Evolutionary conservation across 2,888 invertebrate species (phyloP), one percentile per base, ranked within the genome.

Genomic region (Mamestra brassicae): DNA sequence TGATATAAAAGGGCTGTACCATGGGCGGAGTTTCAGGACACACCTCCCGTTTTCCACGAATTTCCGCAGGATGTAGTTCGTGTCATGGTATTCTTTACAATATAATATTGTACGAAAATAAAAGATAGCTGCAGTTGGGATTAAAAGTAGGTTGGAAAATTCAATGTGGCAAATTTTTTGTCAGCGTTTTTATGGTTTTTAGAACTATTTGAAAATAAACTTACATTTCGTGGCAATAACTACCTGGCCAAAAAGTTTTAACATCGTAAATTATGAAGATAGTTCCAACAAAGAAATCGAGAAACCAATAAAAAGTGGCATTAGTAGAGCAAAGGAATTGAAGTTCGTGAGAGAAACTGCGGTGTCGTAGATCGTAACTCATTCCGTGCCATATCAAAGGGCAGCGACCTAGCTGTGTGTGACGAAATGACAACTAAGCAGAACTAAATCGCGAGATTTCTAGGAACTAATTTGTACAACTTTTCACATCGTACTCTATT

Each of bases 261-360:
- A 45, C 3, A 13, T 10, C 17, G 36, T 38, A 26, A 73, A 54
- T 61, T 54, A n/a, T 15, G 15, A 42, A 57, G 1, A 60, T 38
- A 65, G 45, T 52, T 60, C 13, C 45, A 34, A 58, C 52, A 55
- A 47, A 47, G 7, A 42, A 26, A 69, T 13, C 47, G 38, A 45
- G 3, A 54, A 54, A 76, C 6, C 2, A 17, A 52, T 34, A 26
- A 47, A 78, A 61, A 38, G 38, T 54, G 45, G 36, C 38, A 13
- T 17, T 36, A n/a, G 8, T 54, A 67, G 45, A 61, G 47, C 47
- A 69, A 64, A 38, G 13, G 36, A 47, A 55, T 42, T 47, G 34
- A 38, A 17, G 15, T 62, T 62, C 61, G 55, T 62, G 26, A 66
- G 45, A 65, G 45, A 62, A 79, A 61, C 45, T 57, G 42, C 17